phyloP scores from a whole-genome alignment of 2,888 invertebrate genomes.

The Tetanocera ferruginea region DNA sequence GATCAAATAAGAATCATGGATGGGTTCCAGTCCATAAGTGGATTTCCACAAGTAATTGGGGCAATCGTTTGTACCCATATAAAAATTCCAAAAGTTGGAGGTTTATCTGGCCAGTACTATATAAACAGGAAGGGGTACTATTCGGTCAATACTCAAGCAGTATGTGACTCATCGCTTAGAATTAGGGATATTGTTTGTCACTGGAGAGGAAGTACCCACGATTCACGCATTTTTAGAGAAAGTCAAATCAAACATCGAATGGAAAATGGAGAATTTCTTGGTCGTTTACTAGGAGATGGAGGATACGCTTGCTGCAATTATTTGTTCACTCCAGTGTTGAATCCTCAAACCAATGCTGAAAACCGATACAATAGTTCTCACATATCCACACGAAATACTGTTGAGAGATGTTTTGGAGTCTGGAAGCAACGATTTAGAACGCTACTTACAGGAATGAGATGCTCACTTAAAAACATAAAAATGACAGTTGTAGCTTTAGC shows the following conservation, averaged over 20 bases:
- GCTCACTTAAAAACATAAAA: slow-evolving; percentile 6
- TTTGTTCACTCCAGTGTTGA: slow-evolving; percentile 8
- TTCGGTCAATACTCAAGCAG: background rate
- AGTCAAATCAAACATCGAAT: slow-evolving; percentile 16
- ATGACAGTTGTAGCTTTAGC: slow-evolving; percentile 17
- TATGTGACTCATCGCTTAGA: background rate
- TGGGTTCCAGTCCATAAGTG: background rate
- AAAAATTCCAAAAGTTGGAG: background rate
- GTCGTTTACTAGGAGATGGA: slow-evolving; percentile 14
- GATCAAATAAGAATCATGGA: background rate
- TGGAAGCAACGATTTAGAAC: background rate
- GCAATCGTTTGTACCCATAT: background rate
- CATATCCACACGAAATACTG: too few species aligned
- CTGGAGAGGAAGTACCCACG: too few species aligned
- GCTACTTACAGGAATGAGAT: background rate
- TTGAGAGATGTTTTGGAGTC: slow-evolving; percentile 1
- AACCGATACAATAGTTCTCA: slow-evolving; percentile 8
- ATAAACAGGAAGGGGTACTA: slow-evolving; percentile 1
- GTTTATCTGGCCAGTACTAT: background rate
- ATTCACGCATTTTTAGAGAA: slow-evolving; percentile 14
- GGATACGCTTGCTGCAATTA: background rate
- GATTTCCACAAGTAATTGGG: background rate
- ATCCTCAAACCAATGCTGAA: slow-evolving; percentile 11
- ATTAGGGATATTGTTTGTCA: background rate
- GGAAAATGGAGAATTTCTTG: slow-evolving; percentile 14